phyloP scores from a whole-genome alignment of 1,140 invertebrate genomes.

The Drosophila parvula region DNA sequence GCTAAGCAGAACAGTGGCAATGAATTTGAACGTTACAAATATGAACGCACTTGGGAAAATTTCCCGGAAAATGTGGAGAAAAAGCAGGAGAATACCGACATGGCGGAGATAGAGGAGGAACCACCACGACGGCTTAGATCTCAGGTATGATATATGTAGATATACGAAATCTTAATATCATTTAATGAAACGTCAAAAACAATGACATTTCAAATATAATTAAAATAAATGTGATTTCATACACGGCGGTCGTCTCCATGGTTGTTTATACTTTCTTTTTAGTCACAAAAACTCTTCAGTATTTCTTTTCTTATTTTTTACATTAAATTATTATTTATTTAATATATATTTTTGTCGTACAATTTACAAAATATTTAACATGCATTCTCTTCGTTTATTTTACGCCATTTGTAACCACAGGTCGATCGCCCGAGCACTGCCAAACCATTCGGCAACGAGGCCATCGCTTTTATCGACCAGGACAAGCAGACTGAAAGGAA shows the following conservation, averaged over 20 bases:
- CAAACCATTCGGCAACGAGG: slow-evolving; percentile 23
- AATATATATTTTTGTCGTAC: too few species aligned
- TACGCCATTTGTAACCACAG: background rate
- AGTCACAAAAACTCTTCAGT: too few species aligned
- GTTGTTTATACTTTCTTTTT: too few species aligned
- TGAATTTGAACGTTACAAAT: slow-evolving; percentile 28
- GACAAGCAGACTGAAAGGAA: slow-evolving; percentile 19
- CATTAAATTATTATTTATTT: too few species aligned
- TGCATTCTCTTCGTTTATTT: background rate
- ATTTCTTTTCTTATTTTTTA: too few species aligned
- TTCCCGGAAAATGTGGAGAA: slow-evolving; percentile 32
- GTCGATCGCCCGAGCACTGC: slow-evolving; percentile 35
- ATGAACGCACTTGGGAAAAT: slow-evolving; percentile 54
- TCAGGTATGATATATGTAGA: too few species aligned
- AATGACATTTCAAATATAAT: too few species aligned
- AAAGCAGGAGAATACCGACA: background rate
- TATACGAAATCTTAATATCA: too few species aligned
- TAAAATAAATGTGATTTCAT: too few species aligned
- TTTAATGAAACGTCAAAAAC: too few species aligned
- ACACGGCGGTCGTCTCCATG: too few species aligned
- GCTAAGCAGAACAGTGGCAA: slow-evolving; percentile 27
- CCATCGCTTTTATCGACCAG: slow-evolving; percentile 43
- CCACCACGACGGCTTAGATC: slow-evolving; percentile 2
- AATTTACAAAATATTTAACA: background rate
- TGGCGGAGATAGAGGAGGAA: background rate